Evolutionary conservation across 2,113 vertebrate genomes (phyloP), one percentile per base, ranked within the genome.

Genomic region (Chaetorhynchus papuensis): DNA sequence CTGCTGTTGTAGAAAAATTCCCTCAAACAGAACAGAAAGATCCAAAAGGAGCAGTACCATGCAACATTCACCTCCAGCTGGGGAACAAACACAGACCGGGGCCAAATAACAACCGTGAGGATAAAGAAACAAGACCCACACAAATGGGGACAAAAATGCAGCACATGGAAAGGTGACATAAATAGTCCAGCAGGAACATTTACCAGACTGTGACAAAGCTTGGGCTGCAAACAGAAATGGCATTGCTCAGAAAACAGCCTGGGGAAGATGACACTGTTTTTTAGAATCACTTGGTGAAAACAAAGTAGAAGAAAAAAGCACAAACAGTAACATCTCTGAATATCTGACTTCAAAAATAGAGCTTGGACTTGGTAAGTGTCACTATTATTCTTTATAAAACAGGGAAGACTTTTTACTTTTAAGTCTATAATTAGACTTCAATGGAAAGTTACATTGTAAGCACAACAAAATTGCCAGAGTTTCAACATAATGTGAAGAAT

Each of bases 371-470:
- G 45, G 78, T 92, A 96, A 93, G 95, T 30, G 71, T 94, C 75
- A 84, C 63, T 91, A 45, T 94, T 96, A 70, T 90, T 86, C 89
- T 91, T 81, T 41, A 80, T 50, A 69, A 81, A 92, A 92, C 56
- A 89, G 63, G 52, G 93, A 93, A 77, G 65, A 45, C 20, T 72
- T 96, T 94, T 72, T 86, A 63, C 75, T 95, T 96, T 92, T 49
- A 94, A 94, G 80, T 78, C 89, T 96, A 96, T 93, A 94, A 94
- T 87, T 96, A 90, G 66, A 92, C 63, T 87, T 92, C 92, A 97
- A 66, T 93, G 95, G 96, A 97, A 97, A 96, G 75, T 89, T 87
- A 66, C 80, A 84, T 23, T 89, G 76, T 78, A 83, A 94, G 77
- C 63, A 89, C 63, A 87, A 97, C 89, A 91, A 96, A 95, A 94